Conservation (phyloP, 2,888 invertebrate species). For the Chrysina gloriosa region DNA sequence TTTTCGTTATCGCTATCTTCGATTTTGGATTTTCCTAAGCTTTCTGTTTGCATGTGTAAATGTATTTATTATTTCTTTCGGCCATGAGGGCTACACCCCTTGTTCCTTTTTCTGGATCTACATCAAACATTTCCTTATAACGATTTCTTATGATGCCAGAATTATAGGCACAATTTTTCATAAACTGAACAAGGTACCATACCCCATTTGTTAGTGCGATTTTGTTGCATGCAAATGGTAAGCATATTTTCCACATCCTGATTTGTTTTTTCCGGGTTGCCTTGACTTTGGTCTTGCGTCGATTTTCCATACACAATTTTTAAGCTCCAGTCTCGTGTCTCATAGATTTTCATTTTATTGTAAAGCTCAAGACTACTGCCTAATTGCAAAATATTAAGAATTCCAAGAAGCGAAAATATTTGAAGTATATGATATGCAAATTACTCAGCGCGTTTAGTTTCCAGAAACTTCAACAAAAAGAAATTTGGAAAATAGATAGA, state of each 20-base stretch:
- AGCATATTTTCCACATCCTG: conserved; percentile 6
- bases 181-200: background rate
- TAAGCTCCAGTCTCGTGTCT: background rate
- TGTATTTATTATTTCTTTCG: conserved; percentile 3
- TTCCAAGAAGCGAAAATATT: background rate
- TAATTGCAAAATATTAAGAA: background rate
- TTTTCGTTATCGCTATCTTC: background rate
- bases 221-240: background rate
- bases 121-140: background rate
- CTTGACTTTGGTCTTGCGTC: background rate
- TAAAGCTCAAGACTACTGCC: background rate
- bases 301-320: conserved; percentile 13
- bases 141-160: background rate
- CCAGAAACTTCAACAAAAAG: no score
- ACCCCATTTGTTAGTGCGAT: background rate
- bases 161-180: no score
- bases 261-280: background rate
- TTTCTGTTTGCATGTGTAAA: background rate
- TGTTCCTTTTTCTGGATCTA: background rate
- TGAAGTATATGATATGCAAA: no score
- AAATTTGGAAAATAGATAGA: no score
- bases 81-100: background rate
- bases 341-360: background rate
- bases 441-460: no score
- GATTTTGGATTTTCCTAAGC: background rate